These are phyloP conservation scores for Xylophagus ater DNA, from an alignment of 2,888 invertebrate species.

Conservation along the genomic window DNA sequence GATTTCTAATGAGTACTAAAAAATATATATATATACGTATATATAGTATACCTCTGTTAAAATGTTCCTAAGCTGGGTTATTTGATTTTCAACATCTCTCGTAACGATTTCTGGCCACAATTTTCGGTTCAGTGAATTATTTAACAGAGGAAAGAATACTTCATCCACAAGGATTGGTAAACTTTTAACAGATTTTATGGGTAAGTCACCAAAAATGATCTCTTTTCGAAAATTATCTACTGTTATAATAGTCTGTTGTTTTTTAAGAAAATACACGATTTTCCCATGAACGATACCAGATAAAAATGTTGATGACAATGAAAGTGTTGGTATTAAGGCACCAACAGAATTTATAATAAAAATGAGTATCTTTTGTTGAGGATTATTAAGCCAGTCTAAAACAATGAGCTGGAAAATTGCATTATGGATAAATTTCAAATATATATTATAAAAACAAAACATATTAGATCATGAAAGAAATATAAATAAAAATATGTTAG, in stretches of 20 bases:
- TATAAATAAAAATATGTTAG: neutral
- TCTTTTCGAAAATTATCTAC: slow-evolving; percentile 37
- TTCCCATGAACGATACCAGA: slow-evolving; percentile 23
- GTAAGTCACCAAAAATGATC: slow-evolving; percentile 61
- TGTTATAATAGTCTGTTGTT: slow-evolving; percentile 33
- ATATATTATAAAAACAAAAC: neutral
- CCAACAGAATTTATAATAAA: slow-evolving; percentile 38
- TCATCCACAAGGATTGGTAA: slow-evolving; percentile 58
- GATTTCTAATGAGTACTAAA: neutral
- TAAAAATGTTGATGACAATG: slow-evolving; percentile 28
- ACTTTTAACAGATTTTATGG: slow-evolving; percentile 60
- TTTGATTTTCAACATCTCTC: slow-evolving; percentile 58
- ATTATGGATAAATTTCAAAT: neutral
- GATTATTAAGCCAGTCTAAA: slow-evolving; percentile 36
- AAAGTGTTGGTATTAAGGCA: slow-evolving; percentile 40
- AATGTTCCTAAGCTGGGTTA: slow-evolving; percentile 54
- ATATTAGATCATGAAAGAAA: slow-evolving; percentile 1
- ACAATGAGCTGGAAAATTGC: slow-evolving; percentile 33
- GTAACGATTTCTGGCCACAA: slow-evolving; percentile 63
- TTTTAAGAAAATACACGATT: slow-evolving; percentile 46
- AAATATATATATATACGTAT: neutral
- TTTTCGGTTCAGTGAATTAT: slow-evolving; percentile 54
- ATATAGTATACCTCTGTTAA: slow-evolving; percentile 50
- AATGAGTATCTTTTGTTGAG: slow-evolving; percentile 34
- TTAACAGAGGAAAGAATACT: slow-evolving; percentile 60